Evolutionary conservation across 2,888 invertebrate genomes (phyloP), one percentile per base, ranked within the genome.

Genomic region (Vesta saturnalis): DNA sequence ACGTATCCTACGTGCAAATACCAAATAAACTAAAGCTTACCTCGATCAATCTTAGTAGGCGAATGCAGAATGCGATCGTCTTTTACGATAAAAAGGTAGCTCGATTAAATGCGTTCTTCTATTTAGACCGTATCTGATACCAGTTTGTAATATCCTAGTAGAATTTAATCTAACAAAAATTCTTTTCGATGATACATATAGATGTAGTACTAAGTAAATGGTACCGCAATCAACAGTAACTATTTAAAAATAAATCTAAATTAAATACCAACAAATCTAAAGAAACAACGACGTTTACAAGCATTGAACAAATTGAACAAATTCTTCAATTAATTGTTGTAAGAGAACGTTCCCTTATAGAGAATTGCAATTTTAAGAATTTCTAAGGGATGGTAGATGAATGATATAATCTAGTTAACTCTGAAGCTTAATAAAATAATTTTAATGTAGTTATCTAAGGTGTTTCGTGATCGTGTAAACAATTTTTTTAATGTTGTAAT

Each of bases 11-110:
- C 74, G 75, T 68, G 74, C 69, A 67, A 69, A 70, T 67, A 72
- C 72, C 74, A 74, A 74, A 75, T 73, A 76, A 61, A 72, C 73
- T 73, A n/a, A n/a, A n/a, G n/a, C n/a, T n/a, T n/a, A 72, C 73
- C 64, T 57, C 74, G 73, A 77, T 77, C 76, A 77, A 76, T 77
- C 76, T 76, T 72, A 70, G 75, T 75, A 76, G 76, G 77, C 75
- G 75, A 77, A 70, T 73, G 70, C 74, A 75, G 74, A 77, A 76
- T 73, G 70, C 69, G 77, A 77, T 77, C 72, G 58, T 61, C 68
- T 65, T 59, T 47, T 55, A 39, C 46, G 66, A 60, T 71, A 75
- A 73, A 74, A 70, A 68, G 67, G 63, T 49, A 39, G 39, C 21
- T 60, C 67, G 72, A 72, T 69, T 70, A 71, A 70, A 73, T n/a